Evolutionary conservation across 2,797 vertebrate species (phyloP), one percentile per base, ranked within the genome.

Genomic region (Orestias chungarensis): DNA sequence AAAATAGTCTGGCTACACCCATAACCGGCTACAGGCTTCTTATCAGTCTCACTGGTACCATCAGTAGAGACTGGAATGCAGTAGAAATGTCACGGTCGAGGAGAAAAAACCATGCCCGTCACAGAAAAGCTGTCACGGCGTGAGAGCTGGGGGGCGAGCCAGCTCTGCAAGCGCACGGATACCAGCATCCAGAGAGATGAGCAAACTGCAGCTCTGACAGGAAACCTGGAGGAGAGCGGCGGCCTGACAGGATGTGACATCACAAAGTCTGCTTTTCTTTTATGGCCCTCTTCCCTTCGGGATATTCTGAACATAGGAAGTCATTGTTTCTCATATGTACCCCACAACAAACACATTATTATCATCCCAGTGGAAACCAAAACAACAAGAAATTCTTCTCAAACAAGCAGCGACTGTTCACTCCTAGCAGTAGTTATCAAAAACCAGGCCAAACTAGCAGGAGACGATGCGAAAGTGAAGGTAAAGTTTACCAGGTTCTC

Each of bases 311-410:
- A 70, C 12, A 70, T 50, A 78, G 6, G 38, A 52, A 54, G 52
- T 70, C 61, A 61, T 61, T 78, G 67, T 74, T 61, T 54, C 49
- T 11, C 47, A 68, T 38, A 55, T 33, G 33, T 33, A 57, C 54
- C 54, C 54, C 18, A 8, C 52, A 14, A 33, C 50, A 31, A 6
- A 11, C 23, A 1, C 3, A 15, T 64, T 25, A 35, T 67, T 44
- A 46, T 71, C 11, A 75, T 33, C 38, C 68, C 40, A 42, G 68
- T 44, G 40, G 69, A 66, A 79, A 69, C 57, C 81, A 80, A 79
- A 57, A 76, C 66, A 61, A 52, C 33, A 33, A 73, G 23, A 78
- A 78, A 66, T 55, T 70, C 35, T 42, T 73, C 61, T 49, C 68
- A 31, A 64, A 6, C 38, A 0, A 44, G 38, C n/a, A 52, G 55